These are phyloP conservation scores for Megaceryle maxima DNA, from an alignment of 2,113 vertebrate genomes.

Conservation along the genomic window DNA sequence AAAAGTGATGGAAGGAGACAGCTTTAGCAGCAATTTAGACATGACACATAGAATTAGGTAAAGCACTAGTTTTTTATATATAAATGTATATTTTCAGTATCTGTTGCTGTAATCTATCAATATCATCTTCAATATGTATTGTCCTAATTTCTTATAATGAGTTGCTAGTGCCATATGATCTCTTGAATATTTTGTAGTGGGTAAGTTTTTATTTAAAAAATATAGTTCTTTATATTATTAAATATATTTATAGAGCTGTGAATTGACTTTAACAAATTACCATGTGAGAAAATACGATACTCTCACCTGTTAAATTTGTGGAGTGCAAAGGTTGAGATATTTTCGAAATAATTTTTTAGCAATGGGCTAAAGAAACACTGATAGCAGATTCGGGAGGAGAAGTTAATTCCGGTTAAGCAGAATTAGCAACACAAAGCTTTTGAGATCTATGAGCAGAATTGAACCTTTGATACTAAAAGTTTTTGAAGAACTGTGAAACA, in stretches of 20 bases:
- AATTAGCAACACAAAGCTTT: background rate
- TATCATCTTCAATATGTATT: background rate
- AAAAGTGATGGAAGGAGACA: background rate
- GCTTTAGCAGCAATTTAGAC: background rate
- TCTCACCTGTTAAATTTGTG: background rate
- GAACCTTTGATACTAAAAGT: background rate
- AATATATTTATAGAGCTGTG: background rate
- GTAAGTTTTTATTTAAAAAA: background rate
- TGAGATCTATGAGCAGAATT: background rate
- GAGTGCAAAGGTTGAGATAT: conserved; percentile 9
- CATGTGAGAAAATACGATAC: background rate
- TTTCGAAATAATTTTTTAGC: background rate
- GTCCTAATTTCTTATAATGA: background rate
- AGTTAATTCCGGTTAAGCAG: background rate
- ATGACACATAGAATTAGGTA: background rate
- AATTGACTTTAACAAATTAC: background rate
- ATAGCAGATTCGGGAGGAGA: background rate
- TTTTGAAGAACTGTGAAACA: background rate
- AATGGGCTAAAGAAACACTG: background rate
- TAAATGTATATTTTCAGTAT: background rate
- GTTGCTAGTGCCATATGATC: background rate
- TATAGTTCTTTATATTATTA: background rate
- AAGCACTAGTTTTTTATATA: background rate
- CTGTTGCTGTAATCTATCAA: background rate
- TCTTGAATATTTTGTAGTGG: background rate